These are phyloP conservation scores for Apocheima hispidaria DNA, from an alignment of 2,888 invertebrate genomes.

Conservation along the genomic window DNA sequence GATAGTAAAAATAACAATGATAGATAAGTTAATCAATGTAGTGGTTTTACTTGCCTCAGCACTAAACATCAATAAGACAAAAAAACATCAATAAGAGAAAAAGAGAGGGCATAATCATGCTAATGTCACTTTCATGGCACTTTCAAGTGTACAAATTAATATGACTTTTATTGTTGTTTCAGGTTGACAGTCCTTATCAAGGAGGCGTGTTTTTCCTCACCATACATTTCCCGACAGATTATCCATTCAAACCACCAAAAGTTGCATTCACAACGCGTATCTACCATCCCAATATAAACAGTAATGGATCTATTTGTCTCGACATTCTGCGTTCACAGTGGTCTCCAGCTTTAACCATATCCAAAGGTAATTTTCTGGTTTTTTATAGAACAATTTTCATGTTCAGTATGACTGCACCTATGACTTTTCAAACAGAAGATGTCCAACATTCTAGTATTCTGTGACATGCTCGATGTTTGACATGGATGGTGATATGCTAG, in stretches of 20 bases:
- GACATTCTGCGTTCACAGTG: conserved; percentile 99
- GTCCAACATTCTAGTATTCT: too few relatives aligned
- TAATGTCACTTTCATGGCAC: not conserved
- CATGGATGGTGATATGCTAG: too few relatives aligned
- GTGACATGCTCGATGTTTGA: too few relatives aligned
- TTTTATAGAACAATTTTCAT: not conserved
- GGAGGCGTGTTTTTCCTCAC: conserved; percentile 99
- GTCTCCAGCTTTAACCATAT: conserved; percentile 99
- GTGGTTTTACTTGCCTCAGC: too few relatives aligned
- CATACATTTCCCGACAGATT: conserved; percentile 99
- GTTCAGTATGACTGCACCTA: too few relatives aligned
- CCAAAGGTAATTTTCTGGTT: conserved; percentile 92
- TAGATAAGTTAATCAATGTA: not conserved
- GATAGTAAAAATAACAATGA: not conserved
- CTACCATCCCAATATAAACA: conserved; percentile 99
- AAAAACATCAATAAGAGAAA: too few relatives aligned
- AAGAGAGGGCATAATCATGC: not conserved
- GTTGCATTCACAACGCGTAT: conserved; percentile 99
- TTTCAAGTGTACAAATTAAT: not conserved
- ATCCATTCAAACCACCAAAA: conserved; percentile 99
- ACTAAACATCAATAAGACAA: too few relatives aligned
- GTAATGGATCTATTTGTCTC: conserved; percentile 99
- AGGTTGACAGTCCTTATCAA: conserved; percentile 99
- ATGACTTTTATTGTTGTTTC: conserved; percentile 56
- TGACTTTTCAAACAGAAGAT: too few relatives aligned